Evolutionary conservation across 2,797 vertebrate species (phyloP).

Genomic region (Phalloptychus januarius): DNA sequence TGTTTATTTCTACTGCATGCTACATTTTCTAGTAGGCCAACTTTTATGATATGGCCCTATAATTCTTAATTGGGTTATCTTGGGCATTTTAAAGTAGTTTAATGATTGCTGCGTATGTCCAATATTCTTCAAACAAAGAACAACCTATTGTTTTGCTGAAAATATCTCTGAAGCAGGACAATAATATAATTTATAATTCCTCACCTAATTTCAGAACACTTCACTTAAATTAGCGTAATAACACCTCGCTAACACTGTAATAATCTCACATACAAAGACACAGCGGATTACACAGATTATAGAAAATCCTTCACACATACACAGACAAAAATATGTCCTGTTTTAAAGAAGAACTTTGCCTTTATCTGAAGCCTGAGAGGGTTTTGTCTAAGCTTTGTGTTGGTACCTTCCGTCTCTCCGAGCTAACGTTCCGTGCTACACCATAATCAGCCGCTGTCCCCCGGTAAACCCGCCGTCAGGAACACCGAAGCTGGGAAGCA

Average conservation of each 20-base stretch:
- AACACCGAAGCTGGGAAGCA: slow-evolving; percentile 9
- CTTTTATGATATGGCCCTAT: neutral
- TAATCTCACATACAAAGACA: slow-evolving; percentile 23
- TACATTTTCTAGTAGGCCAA: neutral
- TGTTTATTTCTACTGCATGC: neutral
- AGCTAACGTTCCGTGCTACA: slow-evolving; percentile 71
- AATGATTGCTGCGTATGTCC: neutral
- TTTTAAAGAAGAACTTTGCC: neutral
- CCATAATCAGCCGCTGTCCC: slow-evolving; percentile 62
- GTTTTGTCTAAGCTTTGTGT: slow-evolving; percentile 17
- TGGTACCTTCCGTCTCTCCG: slow-evolving; percentile 70
- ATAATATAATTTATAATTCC: neutral
- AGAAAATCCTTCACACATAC: too few relatives aligned
- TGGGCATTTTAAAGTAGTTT: neutral
- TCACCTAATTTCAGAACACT: slow-evolving; percentile 2
- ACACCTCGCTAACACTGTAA: slow-evolving; percentile 26
- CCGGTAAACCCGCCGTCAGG: slow-evolving; percentile 21
- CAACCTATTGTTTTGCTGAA: accelerated
- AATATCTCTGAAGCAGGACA: too few relatives aligned
- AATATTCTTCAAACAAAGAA: neutral
- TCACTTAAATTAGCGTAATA: slow-evolving; percentile 2
- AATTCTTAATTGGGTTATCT: neutral
- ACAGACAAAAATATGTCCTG: neutral
- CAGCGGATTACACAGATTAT: too few relatives aligned
- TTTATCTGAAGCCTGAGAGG: slow-evolving; percentile 12